Conservation (phyloP, 2,797 vertebrate species). For the Danionella dracula region DNA sequence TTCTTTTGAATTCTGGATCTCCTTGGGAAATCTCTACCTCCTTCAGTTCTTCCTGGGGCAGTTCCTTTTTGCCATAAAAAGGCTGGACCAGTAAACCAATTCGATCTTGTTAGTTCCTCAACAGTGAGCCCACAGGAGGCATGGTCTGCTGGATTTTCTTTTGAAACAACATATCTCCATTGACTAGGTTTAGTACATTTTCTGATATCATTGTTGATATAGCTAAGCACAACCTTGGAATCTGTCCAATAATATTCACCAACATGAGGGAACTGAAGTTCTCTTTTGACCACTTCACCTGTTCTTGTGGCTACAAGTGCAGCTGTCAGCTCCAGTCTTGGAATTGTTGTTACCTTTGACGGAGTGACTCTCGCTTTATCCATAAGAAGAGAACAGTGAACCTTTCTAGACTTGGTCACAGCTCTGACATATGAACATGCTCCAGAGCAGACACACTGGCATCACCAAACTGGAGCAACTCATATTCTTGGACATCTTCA, state of each 20-base stretch:
- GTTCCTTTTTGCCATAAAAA: background rate
- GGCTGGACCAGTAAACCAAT: slow-evolving; percentile 1
- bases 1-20: background rate
- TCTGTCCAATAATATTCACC: slow-evolving; percentile 1
- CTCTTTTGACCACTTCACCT: background rate
- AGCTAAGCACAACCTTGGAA: background rate
- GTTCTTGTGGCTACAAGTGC: background rate
- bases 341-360: background rate
- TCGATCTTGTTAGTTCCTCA: background rate
- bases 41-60: background rate
- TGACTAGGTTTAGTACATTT: background rate
- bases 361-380: background rate
- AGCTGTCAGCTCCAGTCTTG: background rate
- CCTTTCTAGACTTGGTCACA: background rate
- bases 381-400: background rate
- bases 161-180: background rate
- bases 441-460: background rate
- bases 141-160: background rate
- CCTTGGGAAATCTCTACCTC: background rate
- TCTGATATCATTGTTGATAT: background rate
- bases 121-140: background rate
- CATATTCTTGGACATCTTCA: background rate
- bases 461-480: background rate
- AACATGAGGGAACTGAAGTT: background rate
- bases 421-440: background rate